Base-by-base conservation (phyloP, 2,888 invertebrate genomes). In the Brenthis ino region DNA sequence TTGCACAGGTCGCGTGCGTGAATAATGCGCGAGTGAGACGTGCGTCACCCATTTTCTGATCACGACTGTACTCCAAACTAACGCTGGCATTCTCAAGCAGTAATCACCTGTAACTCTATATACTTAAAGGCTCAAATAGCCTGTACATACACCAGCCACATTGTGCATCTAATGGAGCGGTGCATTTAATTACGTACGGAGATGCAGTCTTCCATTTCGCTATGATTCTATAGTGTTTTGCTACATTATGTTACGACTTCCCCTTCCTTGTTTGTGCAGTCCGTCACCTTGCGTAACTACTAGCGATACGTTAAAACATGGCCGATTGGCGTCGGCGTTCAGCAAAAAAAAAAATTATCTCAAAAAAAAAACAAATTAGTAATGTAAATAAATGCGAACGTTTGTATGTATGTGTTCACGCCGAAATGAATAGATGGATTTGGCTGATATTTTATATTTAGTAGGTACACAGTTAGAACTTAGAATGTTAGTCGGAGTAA, bases 11-110 rank as follows among this genome's bases (percentile, higher is more conserved):
- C 64, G 71, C 73, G 74, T 70, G 74, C 79, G 79, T 77, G 77
- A 70, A 80, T 74, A 80, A 81, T 80, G 74, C 73, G 72, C 73
- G 75, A 76, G 75, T 74, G 75, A 74, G 72, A 76, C 74, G 74
- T 70, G 74, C 71, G 72, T 69, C 74, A 69, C 73, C 72, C 73
- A 73, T 70, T 69, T 66, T 61, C 60, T 66, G 72, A 70, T 65
- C 77, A 74, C 72, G 74, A 72, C 68, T 68, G 57, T 66, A 61
- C 70, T 63, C 57, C 64, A 58, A 56, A 64, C 33, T 60, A 6
- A 8, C 37, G 37, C 43, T 12, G 33, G 11, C 50, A 63, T n/a
- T n/a, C 43, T 53, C 54, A 64, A 8, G 13, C 16, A 11, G 68
- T 64, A 66, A 54, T 67, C 56, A 43, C 24, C 72, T 24, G n/a